phyloP scores from a whole-genome alignment of 2,797 vertebrate species.

The Gallirallus australis region DNA sequence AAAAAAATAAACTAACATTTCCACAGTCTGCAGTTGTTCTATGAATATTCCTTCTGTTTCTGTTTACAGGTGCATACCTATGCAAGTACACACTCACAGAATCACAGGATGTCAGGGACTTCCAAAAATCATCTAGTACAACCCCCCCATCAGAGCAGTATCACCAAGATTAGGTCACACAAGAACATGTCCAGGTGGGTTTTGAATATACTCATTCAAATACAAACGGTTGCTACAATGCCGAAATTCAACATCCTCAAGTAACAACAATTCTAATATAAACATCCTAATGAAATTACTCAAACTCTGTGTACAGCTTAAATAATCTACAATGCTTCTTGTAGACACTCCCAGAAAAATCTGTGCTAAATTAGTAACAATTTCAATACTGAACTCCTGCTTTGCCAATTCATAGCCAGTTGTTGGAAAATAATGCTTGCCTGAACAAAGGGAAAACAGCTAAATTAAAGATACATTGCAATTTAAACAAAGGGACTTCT shows the following conservation, averaged over 20 bases:
- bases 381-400: conserved; percentile 20
- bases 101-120: no score
- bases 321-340: neutral
- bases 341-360: neutral
- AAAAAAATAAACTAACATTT: neutral
- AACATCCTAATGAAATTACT: neutral
- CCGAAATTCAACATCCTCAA: neutral
- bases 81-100: neutral
- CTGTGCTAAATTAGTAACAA: neutral
- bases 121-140: no score
- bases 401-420: conserved; percentile 11
- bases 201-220: neutral
- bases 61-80: neutral
- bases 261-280: neutral
- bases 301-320: neutral
- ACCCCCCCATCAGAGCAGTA: no score
- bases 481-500: neutral
- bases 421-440: neutral
- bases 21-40: neutral
- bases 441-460: neutral
- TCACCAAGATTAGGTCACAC: no score
- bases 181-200: no score
- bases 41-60: neutral
- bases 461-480: neutral
- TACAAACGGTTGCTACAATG: neutral